Percentiles rank a stretch among this genome's conserved stretches.
Evolutionary conservation across 2,888 invertebrate species (phyloP).

Genomic region (Ectemnius lituratus): DNA sequence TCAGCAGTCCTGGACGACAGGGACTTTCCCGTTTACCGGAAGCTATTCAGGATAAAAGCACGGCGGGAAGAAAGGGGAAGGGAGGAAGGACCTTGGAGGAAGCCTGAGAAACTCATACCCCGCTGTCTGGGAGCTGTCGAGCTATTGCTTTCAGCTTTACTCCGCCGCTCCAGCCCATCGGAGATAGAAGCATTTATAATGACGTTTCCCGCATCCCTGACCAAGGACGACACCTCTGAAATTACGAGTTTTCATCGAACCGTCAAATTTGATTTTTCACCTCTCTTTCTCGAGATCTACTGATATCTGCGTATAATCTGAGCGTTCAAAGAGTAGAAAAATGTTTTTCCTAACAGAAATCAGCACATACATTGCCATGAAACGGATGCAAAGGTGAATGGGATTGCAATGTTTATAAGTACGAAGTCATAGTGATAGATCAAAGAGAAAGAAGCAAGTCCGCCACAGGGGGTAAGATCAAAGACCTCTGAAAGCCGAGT

Average conservation of each 20-base stretch:
- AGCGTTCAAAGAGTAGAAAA: too few species aligned
- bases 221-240: slow-evolving; percentile 44
- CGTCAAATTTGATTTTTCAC: slow-evolving; percentile 36
- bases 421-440: too few species aligned
- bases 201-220: slow-evolving; percentile 53
- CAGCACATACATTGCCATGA: too few species aligned
- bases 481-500: slow-evolving; percentile 66
- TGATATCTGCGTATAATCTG: too few species aligned
- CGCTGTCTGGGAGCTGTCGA: slow-evolving; percentile 54
- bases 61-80: not conserved
- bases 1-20: slow-evolving; percentile 24
- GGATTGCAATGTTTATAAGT: too few species aligned
- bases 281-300: too few species aligned
- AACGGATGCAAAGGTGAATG: too few species aligned
- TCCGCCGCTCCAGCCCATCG: slow-evolving; percentile 28
- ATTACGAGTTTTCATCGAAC: slow-evolving; percentile 46
- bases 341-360: too few species aligned
- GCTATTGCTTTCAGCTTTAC: slow-evolving; percentile 45
- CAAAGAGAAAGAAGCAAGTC: slow-evolving; percentile 39
- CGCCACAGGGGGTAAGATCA: slow-evolving; percentile 49
- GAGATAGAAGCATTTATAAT: slow-evolving; percentile 58
- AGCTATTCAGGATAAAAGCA: slow-evolving; percentile 41
- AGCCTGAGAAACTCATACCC: slow-evolving; percentile 23
- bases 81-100: slow-evolving; percentile 2
- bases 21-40: slow-evolving; percentile 43